These are phyloP conservation scores for Monopis laevigella DNA, from an alignment of 2,888 invertebrate genomes.

Conservation along the genomic window DNA sequence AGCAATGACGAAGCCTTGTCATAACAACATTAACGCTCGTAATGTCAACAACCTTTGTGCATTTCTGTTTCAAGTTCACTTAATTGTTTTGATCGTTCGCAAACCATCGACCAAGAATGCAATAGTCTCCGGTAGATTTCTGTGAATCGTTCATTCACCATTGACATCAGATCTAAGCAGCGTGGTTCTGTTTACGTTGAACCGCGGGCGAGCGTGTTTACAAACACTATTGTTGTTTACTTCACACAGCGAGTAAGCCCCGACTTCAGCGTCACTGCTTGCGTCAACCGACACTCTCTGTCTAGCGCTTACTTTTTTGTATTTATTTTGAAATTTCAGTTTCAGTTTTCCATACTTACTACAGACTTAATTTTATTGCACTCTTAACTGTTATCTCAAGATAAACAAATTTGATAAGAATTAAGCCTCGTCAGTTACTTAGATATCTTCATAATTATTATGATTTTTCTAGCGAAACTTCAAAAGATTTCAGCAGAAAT, in stretches of 20 bases:
- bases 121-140: conserved; percentile 9
- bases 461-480: too few relatives aligned
- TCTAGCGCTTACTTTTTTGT: conserved; percentile 5
- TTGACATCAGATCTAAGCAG: conserved; percentile 43
- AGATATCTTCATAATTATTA: too few relatives aligned
- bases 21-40: conserved; percentile 6
- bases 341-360: too few relatives aligned
- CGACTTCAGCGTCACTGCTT: conserved; percentile 14
- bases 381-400: too few relatives aligned
- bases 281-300: conserved; percentile 10
- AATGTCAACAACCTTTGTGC: conserved; percentile 3
- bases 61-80: conserved; percentile 9
- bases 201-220: conserved; percentile 42
- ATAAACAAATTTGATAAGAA: too few relatives aligned
- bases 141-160: conserved; percentile 23
- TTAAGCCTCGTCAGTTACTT: too few relatives aligned
- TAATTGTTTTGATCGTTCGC: conserved; percentile 8
- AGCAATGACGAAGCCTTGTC: conserved; percentile 4
- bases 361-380: too few relatives aligned
- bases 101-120: conserved; percentile 4
- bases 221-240: conserved; percentile 59
- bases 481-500: too few relatives aligned
- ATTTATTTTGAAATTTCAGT: too few relatives aligned
- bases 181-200: conserved; percentile 51
- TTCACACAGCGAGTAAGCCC: conserved; percentile 27